Base-by-base conservation (phyloP, 2,113 vertebrate species). In the Miniopterus natalensis region DNA sequence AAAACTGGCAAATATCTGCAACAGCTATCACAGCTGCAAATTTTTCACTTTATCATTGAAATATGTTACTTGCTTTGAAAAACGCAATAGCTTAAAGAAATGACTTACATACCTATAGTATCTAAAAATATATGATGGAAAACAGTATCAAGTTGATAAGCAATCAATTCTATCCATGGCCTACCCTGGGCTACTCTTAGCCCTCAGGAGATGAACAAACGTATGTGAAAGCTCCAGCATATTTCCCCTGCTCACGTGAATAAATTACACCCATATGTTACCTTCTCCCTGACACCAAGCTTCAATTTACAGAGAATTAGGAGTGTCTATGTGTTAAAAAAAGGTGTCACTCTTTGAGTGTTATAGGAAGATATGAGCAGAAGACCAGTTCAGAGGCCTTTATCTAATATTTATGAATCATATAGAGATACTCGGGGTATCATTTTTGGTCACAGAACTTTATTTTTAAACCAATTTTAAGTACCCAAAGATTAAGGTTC, bases 381-480 rank as follows among this genome's bases (percentile, higher is more conserved):
- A 77, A 91, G 88, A 49, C 65, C 53, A 84, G 15, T 17, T 80
- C 65, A 78, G 86, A 79, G 15, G 29, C 25, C 71, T 81, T 57
- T 8, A 23, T 31, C 40, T 71, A 47, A 63, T 85, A 45, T 61
- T 88, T 49, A 84, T 7, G n/a, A 95, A 53, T 88, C 49, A 91
- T 9, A 40, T 1, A 7, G 36, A 96, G 40, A 95, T 49, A 68
- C 40, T 55, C 40, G 40, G 80, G 5, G 14, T 84, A 89, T 29
- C 61, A 66, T 73, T 78, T 96, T 61, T 15, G 40, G n/a, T 95
- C 36, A 96, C 23, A 95, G 81, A 87, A 55, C 45, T 97, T 97
- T 96, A 97, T 96, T 97, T 94, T 93, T 78, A 96, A 96, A 63
- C 31, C 78, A 96, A 74, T 45, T 70, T 25, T 80, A 93, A 88